These are phyloP conservation scores for Masnerella sp. DNA, from an alignment of 2,888 invertebrate genomes.

Conservation along the genomic window DNA sequence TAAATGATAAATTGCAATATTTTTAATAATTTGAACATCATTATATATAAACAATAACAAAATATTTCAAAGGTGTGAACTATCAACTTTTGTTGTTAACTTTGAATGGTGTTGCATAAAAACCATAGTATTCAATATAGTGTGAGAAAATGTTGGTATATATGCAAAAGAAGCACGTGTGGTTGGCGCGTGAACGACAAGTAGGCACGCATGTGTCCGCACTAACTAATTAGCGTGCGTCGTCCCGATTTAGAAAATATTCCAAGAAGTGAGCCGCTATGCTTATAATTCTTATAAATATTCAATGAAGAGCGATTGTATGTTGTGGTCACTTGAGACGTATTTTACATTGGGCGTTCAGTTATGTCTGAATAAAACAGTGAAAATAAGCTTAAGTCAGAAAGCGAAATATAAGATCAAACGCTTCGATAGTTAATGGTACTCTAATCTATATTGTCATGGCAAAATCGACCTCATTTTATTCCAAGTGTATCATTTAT, in stretches of 20 bases:
- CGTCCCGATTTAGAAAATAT: conserved; percentile 47
- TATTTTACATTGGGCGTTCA: conserved; percentile 30
- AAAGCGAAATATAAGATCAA: conserved; percentile 26
- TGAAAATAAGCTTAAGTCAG: conserved; percentile 11
- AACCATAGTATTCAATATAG: too few species aligned
- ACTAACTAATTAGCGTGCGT: conserved; percentile 32
- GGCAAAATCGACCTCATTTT: too few species aligned
- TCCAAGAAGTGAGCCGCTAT: conserved; percentile 38
- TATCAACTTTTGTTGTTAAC: too few species aligned
- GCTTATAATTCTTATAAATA: conserved; percentile 48
- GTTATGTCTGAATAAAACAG: conserved; percentile 35
- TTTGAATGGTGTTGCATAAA: too few species aligned
- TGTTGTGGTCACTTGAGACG: conserved; percentile 4
- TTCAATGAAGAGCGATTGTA: conserved; percentile 35
- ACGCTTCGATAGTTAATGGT: not conserved
- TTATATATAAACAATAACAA: too few species aligned
- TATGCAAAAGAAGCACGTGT: conserved; percentile 23
- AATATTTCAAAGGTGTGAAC: too few species aligned
- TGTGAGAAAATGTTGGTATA: too few species aligned
- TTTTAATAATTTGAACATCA: too few species aligned
- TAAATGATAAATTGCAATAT: too few species aligned
- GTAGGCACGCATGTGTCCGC: conserved; percentile 20
- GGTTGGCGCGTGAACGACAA: conserved; percentile 33
- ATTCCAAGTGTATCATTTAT: too few species aligned
- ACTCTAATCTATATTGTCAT: not conserved